Evolutionary conservation across 1,140 invertebrate genomes (phyloP).

Genomic region (Sarcophaga peregrina): DNA sequence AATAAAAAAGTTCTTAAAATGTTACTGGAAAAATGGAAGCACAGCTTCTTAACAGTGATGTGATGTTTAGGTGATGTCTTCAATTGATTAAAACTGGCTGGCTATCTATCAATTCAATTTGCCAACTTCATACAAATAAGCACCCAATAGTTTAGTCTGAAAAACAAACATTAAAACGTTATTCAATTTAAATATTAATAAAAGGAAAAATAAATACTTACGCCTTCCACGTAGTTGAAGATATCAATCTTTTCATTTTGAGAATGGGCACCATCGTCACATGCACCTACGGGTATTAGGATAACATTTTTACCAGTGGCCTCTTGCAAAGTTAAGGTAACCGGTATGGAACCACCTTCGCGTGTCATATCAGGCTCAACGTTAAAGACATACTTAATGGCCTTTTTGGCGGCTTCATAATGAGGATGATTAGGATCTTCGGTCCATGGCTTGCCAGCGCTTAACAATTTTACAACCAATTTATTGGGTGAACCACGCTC

Average conservation of each 20-base stretch:
- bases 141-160: conserved; percentile 87
- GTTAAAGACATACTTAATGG: conserved; percentile 90
- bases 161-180: conserved; percentile 53
- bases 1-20: background rate
- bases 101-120: conserved; percentile 47
- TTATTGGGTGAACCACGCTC: conserved; percentile 85
- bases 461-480: conserved; percentile 74
- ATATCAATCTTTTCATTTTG: conserved; percentile 97
- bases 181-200: background rate
- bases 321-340: conserved; percentile 91
- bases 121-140: conserved; percentile 84
- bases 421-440: conserved; percentile 92
- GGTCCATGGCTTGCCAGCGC: conserved; percentile 85
- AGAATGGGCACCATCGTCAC: conserved; percentile 97
- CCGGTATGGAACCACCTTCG: conserved; percentile 96
- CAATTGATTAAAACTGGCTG: background rate
- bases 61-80: background rate
- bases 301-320: conserved; percentile 93
- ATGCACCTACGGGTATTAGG: conserved; percentile 89
- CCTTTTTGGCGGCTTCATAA: conserved; percentile 87
- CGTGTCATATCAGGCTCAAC: conserved; percentile 94
- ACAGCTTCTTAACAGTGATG: background rate
- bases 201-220: conserved; percentile 69
- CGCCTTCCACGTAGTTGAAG: conserved; percentile 93
- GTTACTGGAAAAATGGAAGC: conserved; percentile 14